Conservation (phyloP, 1,140 invertebrate species). For the Campoletis sonorensis region DNA sequence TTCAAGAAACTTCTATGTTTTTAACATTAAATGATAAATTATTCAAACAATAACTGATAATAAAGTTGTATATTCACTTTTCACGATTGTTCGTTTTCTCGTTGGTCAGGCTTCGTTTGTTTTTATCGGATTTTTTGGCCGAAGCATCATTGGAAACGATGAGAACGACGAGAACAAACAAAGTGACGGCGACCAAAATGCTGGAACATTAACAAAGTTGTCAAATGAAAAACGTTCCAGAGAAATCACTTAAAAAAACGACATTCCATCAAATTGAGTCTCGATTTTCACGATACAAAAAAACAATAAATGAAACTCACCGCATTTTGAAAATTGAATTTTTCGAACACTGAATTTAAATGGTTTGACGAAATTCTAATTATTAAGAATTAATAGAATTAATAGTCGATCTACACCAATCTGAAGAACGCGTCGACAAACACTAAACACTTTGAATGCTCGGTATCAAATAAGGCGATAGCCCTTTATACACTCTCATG, state of each 20-base stretch:
- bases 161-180: conserved; percentile 22
- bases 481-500: neutral
- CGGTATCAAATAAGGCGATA: conserved; percentile 20
- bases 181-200: neutral
- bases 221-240: neutral
- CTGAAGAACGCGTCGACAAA: neutral
- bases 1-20: no score
- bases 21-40: no score
- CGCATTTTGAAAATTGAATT: neutral
- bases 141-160: conserved; percentile 20
- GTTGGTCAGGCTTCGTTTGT: conserved; percentile 8
- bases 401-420: neutral
- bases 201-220: neutral
- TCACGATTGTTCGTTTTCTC: conserved; percentile 33
- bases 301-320: conserved; percentile 18
- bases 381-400: neutral
- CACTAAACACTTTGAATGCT: neutral
- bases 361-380: neutral
- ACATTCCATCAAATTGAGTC: neutral
- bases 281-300: neutral
- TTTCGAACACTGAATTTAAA: neutral
- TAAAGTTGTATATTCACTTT: conserved; percentile 16
- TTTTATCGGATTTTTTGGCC: conserved; percentile 32
- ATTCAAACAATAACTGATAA: no score
- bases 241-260: neutral